Evolutionary conservation across 1,140 invertebrate species (phyloP).

Genomic region (Hycleus cichorii): DNA sequence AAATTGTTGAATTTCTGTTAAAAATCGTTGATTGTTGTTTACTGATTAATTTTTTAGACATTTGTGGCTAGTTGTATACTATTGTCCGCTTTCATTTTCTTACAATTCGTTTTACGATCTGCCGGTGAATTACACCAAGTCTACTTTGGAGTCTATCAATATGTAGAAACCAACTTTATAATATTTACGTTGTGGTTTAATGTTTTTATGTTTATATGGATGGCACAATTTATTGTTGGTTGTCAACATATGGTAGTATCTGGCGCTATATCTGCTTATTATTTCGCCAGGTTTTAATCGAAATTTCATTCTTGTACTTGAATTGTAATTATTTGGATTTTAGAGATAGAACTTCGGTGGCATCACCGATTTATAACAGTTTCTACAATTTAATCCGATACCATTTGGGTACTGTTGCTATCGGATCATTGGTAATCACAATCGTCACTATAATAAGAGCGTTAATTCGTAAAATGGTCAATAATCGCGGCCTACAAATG

Average conservation of each 20-base stretch:
- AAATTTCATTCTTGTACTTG: background rate
- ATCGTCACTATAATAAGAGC: slow-evolving; percentile 59
- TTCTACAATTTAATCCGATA: slow-evolving; percentile 54
- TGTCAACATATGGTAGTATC: slow-evolving; percentile 73
- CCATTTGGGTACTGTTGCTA: slow-evolving; percentile 70
- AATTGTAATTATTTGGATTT: background rate
- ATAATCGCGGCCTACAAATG: slow-evolving; percentile 15
- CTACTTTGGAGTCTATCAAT: slow-evolving; percentile 17
- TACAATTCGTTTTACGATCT: slow-evolving; percentile 2
- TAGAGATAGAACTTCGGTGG: slow-evolving; percentile 58
- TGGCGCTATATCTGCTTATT: slow-evolving; percentile 69
- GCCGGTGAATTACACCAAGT: slow-evolving; percentile 15
- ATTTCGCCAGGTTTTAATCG: slow-evolving; percentile 58
- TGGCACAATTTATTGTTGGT: slow-evolving; percentile 64
- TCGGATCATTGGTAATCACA: slow-evolving; percentile 68
- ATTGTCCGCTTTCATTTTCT: slow-evolving; percentile 5
- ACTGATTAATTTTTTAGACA: slow-evolving; percentile 11
- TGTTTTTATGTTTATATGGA: slow-evolving; percentile 63
- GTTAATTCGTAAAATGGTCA: slow-evolving; percentile 39
- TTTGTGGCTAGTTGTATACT: slow-evolving; percentile 7
- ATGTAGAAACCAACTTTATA: slow-evolving; percentile 56
- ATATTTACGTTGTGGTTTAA: slow-evolving; percentile 33
- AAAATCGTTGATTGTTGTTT: background rate
- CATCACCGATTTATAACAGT: slow-evolving; percentile 50
- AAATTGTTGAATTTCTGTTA: slow-evolving; percentile 30